Conservation (phyloP, 2,888 invertebrate genomes). For the Meloe dianella region DNA sequence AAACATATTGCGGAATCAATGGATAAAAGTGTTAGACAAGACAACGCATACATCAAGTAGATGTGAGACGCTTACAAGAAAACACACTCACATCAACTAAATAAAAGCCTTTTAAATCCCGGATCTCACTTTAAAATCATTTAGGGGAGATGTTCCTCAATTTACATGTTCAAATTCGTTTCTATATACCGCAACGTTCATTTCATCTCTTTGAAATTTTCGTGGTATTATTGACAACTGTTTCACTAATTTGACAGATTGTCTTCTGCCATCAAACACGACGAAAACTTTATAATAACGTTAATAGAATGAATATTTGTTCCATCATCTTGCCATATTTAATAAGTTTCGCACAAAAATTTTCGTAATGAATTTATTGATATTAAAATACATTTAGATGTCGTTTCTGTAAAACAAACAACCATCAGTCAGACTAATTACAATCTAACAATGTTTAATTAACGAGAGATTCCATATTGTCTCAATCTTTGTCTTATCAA, state of each 20-base stretch:
- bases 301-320: constrained; percentile 27
- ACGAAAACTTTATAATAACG: constrained; percentile 42
- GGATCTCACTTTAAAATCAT: constrained; percentile 47
- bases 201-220: constrained; percentile 21
- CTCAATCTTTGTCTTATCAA: constrained; percentile 28
- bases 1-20: not conserved
- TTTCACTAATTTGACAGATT: constrained; percentile 51
- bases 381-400: constrained; percentile 22
- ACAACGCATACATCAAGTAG: constrained; percentile 6
- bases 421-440: constrained; percentile 46
- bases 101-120: constrained; percentile 41
- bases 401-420: constrained; percentile 25
- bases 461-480: constrained; percentile 34
- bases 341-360: too few species aligned
- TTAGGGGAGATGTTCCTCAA: constrained; percentile 41
- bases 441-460: constrained; percentile 47
- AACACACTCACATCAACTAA: constrained; percentile 31
- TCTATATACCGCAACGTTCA: not conserved
- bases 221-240: constrained; percentile 46
- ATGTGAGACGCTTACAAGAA: constrained; percentile 24
- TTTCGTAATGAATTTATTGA: constrained; percentile 7
- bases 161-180: constrained; percentile 29
- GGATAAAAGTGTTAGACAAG: constrained; percentile 1
- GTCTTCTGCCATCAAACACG: constrained; percentile 44
- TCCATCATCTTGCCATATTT: too few species aligned